Conservation (phyloP, 1,140 invertebrate genomes). For the Vanessa atalanta region DNA sequence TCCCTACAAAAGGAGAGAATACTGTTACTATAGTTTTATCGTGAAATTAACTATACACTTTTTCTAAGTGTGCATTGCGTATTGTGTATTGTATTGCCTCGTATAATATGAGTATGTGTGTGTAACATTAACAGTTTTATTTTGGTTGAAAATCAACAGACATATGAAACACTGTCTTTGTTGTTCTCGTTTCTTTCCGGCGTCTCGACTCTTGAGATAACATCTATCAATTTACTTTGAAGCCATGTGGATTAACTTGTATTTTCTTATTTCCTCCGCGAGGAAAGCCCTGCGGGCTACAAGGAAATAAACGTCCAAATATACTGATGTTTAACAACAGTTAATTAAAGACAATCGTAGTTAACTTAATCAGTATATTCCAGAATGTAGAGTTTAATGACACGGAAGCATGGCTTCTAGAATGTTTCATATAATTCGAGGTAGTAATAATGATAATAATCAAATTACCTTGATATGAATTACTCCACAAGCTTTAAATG, state of each 20-base stretch:
- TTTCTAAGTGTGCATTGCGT: neutral
- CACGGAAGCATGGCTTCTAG: too few relatives aligned
- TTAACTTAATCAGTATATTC: neutral
- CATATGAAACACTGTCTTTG: constrained; percentile 17
- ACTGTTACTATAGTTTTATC: too few relatives aligned
- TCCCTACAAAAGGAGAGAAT: too few relatives aligned
- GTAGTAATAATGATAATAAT: too few relatives aligned
- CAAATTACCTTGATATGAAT: too few relatives aligned
- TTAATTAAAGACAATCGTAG: constrained; percentile 9
- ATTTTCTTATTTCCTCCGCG: constrained; percentile 28
- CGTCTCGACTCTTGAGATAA: constrained; percentile 35
- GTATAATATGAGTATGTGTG: neutral
- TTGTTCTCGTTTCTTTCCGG: constrained; percentile 27
- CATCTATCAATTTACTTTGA: constrained; percentile 43
- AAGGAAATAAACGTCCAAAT: constrained; percentile 13
- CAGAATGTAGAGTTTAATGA: neutral
- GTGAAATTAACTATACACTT: neutral
- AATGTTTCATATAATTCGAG: too few relatives aligned
- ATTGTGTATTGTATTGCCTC: neutral
- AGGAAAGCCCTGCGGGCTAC: constrained; percentile 12
- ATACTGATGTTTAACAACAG: constrained; percentile 17
- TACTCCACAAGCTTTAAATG: too few relatives aligned
- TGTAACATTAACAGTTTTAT: constrained; percentile 3
- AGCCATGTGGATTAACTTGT: constrained; percentile 34
- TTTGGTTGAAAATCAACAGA: constrained; percentile 13